These are phyloP conservation scores for Odobenus rosmarus DNA, from an alignment of 2,113 vertebrate species.

Conservation along the genomic window DNA sequence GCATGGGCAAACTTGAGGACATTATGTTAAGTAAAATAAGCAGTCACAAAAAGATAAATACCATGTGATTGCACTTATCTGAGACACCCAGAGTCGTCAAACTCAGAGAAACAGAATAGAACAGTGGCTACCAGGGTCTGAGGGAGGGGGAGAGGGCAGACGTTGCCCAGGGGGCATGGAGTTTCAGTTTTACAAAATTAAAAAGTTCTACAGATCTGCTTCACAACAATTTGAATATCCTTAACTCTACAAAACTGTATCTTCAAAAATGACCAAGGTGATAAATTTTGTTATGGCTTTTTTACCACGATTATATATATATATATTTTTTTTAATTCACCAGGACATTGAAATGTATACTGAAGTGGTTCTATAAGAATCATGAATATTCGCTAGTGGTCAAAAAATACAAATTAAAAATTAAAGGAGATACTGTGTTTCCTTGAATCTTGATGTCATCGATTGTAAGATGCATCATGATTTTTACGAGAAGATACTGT, in stretches of 20 bases:
- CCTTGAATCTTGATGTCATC: background rate
- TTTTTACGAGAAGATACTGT: background rate
- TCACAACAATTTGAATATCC: no score
- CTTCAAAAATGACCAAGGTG: background rate
- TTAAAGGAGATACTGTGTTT: background rate
- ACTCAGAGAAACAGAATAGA: no score
- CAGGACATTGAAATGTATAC: background rate
- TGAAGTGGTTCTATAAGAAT: background rate
- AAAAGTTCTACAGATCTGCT: background rate
- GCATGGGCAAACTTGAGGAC: background rate
- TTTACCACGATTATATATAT: background rate
- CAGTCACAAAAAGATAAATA: background rate
- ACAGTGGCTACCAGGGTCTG: background rate
- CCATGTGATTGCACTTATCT: accelerated
- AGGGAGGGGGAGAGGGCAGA: no score
- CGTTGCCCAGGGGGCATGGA: background rate
- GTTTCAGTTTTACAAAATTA: background rate
- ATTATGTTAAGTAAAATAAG: background rate
- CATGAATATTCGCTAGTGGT: background rate
- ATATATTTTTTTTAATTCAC: background rate
- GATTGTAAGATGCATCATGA: background rate
- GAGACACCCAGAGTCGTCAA: background rate
- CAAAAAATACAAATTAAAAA: background rate
- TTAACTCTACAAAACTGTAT: background rate
- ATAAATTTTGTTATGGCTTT: background rate